Evolutionary conservation across 2,113 vertebrate species (phyloP).

Genomic region (Oreamnos americanus): DNA sequence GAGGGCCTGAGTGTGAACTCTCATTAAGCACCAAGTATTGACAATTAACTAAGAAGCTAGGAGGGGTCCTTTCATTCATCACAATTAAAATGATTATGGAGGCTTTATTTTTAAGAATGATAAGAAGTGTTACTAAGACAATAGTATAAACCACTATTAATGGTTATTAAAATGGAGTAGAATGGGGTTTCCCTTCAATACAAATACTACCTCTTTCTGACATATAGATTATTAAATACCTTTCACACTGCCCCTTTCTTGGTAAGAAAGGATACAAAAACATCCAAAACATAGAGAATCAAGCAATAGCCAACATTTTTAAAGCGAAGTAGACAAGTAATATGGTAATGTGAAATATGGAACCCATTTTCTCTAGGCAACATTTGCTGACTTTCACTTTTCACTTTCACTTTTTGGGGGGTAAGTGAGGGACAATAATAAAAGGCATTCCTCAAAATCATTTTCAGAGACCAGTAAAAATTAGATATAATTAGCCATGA

Average conservation of each 20-base stretch:
- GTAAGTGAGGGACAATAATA: not conserved
- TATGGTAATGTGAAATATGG: rapidly evolving
- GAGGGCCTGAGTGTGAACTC: too few species aligned
- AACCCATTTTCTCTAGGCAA: not conserved
- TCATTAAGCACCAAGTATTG: not conserved
- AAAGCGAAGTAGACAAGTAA: not conserved
- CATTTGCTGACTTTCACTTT: not conserved
- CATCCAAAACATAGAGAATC: not conserved
- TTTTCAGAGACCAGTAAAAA: not conserved
- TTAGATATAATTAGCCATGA: not conserved
- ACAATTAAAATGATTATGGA: not conserved
- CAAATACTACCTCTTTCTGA: not conserved
- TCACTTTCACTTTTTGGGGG: not conserved
- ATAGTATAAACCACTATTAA: not conserved
- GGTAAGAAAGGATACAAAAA: not conserved
- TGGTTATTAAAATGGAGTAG: not conserved
- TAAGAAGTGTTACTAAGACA: not conserved
- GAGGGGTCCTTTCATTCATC: not conserved
- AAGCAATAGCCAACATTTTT: not conserved
- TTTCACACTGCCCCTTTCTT: not conserved
- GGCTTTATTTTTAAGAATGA: not conserved
- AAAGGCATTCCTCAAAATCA: not conserved
- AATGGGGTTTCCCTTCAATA: not conserved
- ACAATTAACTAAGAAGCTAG: not conserved
- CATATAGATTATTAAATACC: not conserved